Base-by-base conservation (phyloP, 2,888 invertebrate genomes). In the Agrotis puta region DNA sequence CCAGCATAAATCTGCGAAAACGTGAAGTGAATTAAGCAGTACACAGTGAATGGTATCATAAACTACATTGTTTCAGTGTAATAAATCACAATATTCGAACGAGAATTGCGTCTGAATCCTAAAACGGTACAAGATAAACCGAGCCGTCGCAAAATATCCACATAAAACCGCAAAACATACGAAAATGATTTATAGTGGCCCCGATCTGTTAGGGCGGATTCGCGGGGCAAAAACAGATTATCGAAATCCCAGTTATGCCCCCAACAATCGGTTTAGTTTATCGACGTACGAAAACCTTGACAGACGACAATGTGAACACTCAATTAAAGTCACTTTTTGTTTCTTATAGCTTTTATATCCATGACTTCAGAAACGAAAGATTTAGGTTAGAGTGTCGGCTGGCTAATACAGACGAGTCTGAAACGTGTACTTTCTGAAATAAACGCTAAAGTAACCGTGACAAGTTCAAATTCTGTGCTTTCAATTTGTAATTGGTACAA, bases 151-250 rank as follows among this genome's bases (percentile, higher is more conserved):
- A 85, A 89, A 84, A 93, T 92, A 93, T 92, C 91, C 91, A 88
- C 89, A 92, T 92, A 93, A 94, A 94, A 92, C 93, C 92, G 89
- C 91, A 92, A 93, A 94, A 93, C 92, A 93, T 92, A 93, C 90
- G 88, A 92, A 93, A 93, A 94, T 94, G 94, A 95, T 94, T 94
- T 94, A 95, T 93, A 92, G 92, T 90, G 87, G 87, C 85, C 88
- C 88, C 92, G 92, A 93, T 94, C 92, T 92, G 94, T 91, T 91
- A 86, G 90, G 90, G 89, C 91, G 90, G 92, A 90, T 92, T 91
- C 88, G 90, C 87, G 90, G 87, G 87, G 89, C 91, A 93, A 94
- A 93, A 94, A 94, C 93, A 94, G 93, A 94, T 94, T 94, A 95
- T 94, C 92, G 90, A 89, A 92, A 92, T 92, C 91, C 93, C 89